Conservation (phyloP, 2,113 vertebrate genomes). For the Scopus umbretta region DNA sequence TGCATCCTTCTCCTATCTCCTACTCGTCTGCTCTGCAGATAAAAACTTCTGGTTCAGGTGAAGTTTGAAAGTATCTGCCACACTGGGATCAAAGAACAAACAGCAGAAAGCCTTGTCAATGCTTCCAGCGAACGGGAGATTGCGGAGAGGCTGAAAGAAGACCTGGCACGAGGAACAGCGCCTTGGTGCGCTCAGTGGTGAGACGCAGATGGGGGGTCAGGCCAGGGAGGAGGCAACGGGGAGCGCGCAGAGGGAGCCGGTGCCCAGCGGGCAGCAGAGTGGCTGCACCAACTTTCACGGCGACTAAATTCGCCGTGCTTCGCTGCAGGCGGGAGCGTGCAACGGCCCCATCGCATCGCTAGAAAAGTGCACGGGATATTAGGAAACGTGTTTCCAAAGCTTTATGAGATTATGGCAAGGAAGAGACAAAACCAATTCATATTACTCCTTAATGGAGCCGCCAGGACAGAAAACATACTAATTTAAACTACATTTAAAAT, state of each 20-base stretch:
- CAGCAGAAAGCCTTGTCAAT: neutral
- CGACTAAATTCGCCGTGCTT: accelerated
- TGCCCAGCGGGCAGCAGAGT: neutral
- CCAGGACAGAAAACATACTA: neutral
- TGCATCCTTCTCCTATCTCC: neutral
- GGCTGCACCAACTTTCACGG: neutral
- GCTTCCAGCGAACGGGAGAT: neutral
- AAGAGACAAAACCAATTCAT: neutral
- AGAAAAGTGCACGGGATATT: neutral
- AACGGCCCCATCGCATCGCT: neutral
- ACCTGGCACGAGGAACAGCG: neutral
- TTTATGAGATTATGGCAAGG: neutral
- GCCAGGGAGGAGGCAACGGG: accelerated
- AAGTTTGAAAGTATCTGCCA: neutral
- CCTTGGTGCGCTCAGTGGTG: neutral
- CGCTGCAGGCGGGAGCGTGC: neutral
- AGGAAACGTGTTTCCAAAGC: neutral
- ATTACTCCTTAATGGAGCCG: neutral
- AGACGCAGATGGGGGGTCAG: neutral
- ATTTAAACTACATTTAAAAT: neutral
- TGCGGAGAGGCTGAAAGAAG: neutral
- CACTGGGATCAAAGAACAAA: neutral
- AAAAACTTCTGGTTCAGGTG: neutral
- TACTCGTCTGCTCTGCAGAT: neutral
- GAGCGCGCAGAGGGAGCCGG: neutral